Base-by-base conservation (phyloP, 2,797 vertebrate species). In the Protosalanx chinensis region DNA sequence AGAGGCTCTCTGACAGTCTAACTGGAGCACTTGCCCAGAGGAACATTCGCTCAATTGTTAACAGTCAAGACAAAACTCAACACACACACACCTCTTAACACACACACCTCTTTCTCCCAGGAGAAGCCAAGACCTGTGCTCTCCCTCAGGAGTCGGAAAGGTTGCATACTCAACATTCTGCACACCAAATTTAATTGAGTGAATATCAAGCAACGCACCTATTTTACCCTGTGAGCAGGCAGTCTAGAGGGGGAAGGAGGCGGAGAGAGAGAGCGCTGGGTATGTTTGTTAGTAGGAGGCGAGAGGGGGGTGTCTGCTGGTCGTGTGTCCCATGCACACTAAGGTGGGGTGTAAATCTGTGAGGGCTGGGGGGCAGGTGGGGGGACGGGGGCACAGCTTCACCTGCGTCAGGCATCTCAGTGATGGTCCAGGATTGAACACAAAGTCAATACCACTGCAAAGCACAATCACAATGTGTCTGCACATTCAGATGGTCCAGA, bases 381-480 rank as follows among this genome's bases (percentile, higher is more conserved):
- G 53, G 67, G 41, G 60, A 41, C 69, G 67, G 41, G 0, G 58
- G 37, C 12, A 41, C 12, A 41, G 37, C 37, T 41, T 8, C 6
- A 41, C 8, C 37, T 10, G 80, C 71, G 67, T 74, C 60, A 29
- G 35, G 81, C 76, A 78, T 82, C 82, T 86, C 72, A 72, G 74
- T 81, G 79, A 87, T 79, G 73, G 75, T 64, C 72, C 74, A 68
- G 76, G 85, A 85, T 91, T 89, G 82, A 91, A 87, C 85, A 86
- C 81, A 80, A 84, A 89, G 87, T 88, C 87, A 84, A 88, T 90
- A 87, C 75, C 72, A 51, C 81, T 73, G 85, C 85, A 87, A 89
- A 87, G 80, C 77, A 75, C 82, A 86, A 83, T 91, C 87, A 84
- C 86, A 83, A 78, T 77, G 81, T 84, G 80, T 88, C 85, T 82